Percentiles rank a stretch among this genome's conserved stretches.
Evolutionary conservation across 2,797 vertebrate genomes (phyloP).

Genomic region (Sebastes hopkinsi): DNA sequence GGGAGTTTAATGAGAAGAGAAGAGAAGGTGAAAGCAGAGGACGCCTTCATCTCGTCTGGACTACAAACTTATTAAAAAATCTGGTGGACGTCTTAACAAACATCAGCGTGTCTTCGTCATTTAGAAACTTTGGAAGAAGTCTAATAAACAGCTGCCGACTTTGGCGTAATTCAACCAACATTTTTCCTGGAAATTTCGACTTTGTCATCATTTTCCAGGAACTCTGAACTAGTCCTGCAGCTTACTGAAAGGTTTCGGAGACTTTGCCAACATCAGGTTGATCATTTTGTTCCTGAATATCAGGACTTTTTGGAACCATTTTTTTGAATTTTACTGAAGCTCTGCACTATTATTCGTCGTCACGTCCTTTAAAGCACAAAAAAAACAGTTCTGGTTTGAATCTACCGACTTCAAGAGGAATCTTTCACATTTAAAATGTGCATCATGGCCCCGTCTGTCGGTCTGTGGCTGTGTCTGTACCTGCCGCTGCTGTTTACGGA

Average conservation of each 20-base stretch:
- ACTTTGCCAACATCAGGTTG: neutral
- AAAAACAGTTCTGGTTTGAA: neutral
- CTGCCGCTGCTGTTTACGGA: constrained; percentile 33
- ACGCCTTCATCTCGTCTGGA: neutral
- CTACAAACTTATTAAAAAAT: neutral
- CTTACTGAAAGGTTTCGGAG: neutral
- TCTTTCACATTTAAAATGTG: neutral
- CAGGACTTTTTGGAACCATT: neutral
- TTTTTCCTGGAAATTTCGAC: neutral
- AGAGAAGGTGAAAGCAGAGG: neutral
- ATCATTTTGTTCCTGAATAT: neutral
- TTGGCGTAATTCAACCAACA: neutral
- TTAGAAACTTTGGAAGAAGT: neutral
- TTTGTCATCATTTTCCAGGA: neutral
- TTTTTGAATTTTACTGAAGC: neutral
- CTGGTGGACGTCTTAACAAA: neutral
- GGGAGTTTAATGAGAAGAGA: neutral
- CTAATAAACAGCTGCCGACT: neutral
- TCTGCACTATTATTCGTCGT: neutral
- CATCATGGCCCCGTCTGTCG: constrained; percentile 33
- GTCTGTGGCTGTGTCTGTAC: constrained; percentile 32
- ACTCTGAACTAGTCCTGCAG: neutral
- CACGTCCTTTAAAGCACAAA: neutral
- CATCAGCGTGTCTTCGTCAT: neutral
- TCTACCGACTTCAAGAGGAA: neutral